Evolutionary conservation across 2,113 vertebrate genomes (phyloP).

Genomic region (Gopherus flavomarginatus): DNA sequence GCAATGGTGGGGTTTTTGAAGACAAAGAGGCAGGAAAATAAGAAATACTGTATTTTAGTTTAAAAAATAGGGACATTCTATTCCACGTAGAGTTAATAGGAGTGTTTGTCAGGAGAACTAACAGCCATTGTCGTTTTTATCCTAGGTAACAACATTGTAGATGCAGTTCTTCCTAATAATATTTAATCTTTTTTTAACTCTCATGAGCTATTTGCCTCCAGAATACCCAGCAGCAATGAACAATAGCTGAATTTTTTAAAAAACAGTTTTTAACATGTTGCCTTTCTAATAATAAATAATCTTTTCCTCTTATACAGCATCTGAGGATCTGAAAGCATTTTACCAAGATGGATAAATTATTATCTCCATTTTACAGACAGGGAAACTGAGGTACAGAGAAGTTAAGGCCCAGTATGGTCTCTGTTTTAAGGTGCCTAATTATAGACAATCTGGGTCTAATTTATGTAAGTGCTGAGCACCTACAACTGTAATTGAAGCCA

Average conservation of each 20-base stretch:
- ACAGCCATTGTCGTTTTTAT: neutral
- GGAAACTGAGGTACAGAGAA: slow-evolving; percentile 6
- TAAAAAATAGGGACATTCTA: neutral
- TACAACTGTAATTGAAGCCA: neutral
- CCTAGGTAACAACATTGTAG: neutral
- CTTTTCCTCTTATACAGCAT: neutral
- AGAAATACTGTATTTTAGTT: neutral
- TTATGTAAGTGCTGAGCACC: neutral
- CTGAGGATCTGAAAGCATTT: neutral
- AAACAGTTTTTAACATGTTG: neutral
- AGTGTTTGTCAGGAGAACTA: neutral
- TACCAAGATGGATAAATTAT: neutral
- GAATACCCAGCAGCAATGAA: neutral
- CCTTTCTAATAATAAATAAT: neutral
- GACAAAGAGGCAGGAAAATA: neutral
- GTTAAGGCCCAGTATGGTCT: neutral
- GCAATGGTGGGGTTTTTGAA: neutral
- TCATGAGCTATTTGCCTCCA: neutral
- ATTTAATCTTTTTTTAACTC: neutral
- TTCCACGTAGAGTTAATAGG: neutral
- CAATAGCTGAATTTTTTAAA: neutral
- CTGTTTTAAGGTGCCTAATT: neutral
- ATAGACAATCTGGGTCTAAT: neutral
- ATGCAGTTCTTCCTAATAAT: neutral
- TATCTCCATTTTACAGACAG: neutral